Evolutionary conservation across 2,888 invertebrate genomes (phyloP).

Genomic region (Lithophane socia): DNA sequence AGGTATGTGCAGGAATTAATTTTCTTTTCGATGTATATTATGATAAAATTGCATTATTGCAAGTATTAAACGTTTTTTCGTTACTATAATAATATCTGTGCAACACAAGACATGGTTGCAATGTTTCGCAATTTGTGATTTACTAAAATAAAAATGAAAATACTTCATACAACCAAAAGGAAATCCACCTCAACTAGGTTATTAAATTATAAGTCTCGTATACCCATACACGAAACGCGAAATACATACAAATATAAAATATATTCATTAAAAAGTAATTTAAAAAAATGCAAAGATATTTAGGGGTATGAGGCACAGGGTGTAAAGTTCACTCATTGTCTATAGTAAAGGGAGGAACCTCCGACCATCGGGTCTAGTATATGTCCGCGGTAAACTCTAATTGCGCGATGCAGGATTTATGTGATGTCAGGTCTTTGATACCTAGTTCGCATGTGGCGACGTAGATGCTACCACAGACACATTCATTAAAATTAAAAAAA

Average conservation of each 20-base stretch:
- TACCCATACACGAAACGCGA: slow-evolving; percentile 46
- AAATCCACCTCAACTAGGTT: slow-evolving; percentile 84
- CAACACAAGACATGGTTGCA: slow-evolving; percentile 39
- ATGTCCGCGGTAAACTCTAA: too few species aligned
- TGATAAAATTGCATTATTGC: not conserved
- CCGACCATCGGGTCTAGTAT: too few species aligned
- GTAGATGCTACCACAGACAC: too few species aligned
- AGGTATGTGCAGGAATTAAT: slow-evolving; percentile 19
- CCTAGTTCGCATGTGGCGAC: too few species aligned
- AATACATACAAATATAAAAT: too few species aligned
- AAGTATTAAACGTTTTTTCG: not conserved
- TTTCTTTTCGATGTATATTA: slow-evolving; percentile 5
- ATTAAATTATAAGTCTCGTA: slow-evolving; percentile 48
- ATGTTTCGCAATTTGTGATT: slow-evolving; percentile 48
- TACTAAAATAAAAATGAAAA: slow-evolving; percentile 66
- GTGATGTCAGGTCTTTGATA: too few species aligned
- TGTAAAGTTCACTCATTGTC: too few species aligned
- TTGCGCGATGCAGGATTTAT: too few species aligned
- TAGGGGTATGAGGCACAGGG: too few species aligned
- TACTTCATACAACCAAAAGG: slow-evolving; percentile 86
- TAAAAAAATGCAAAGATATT: not conserved
- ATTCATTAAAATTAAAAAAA: not conserved
- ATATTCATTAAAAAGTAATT: not conserved
- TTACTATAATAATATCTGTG: slow-evolving; percentile 26
- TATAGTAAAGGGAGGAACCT: too few species aligned